Evolutionary conservation across 2,113 vertebrate genomes (phyloP), one percentile per base, ranked within the genome.

Genomic region (Sprattus sprattus): DNA sequence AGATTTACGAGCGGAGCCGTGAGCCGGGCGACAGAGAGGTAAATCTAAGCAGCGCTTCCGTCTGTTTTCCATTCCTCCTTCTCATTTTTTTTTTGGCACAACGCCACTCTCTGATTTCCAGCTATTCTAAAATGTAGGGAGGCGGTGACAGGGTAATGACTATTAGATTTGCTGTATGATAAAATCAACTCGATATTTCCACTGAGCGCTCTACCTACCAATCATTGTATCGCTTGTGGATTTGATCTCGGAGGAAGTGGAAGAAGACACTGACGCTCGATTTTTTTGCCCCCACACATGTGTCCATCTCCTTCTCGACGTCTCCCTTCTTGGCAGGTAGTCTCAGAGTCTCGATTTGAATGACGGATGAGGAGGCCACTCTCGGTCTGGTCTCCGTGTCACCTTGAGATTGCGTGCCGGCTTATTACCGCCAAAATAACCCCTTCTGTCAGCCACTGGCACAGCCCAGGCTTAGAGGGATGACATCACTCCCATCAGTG

Each of bases 301-400:
- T 67, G 71, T 78, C 25, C 25, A 11, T 78, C 28, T 32, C 32
- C 71, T 78, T 39, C 28, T 16, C 71, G 32, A 78, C 28, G 71
- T 78, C 28, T 32, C 10, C 39, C 71, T 32, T 13, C 28, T 78
- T 78, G 71, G 71, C 71, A 71, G 71, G 39, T 39, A 32, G 28
- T 13, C 25, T 6, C 13, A 0, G 82, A 20, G 85, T 32, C 18
- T 67, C 44, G 81, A 54, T 82, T 86, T 86, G 85, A 86, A 44
- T 86, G 85, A 49, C 85, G 45, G 13, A 18, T 82, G 20, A 64
- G 45, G 71, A 78, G 28, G 82, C 39, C 82, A 22, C 22, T 44
- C 39, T 28, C 20, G 50, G 32, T 81, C 46, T 78, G 25, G n/a
- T 50, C 13, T 13, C 60, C 15, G n/a, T 91, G 89, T 92, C 91